phyloP scores from a whole-genome alignment of 1,140 invertebrate genomes.

The Panagrolaimus sp. region DNA sequence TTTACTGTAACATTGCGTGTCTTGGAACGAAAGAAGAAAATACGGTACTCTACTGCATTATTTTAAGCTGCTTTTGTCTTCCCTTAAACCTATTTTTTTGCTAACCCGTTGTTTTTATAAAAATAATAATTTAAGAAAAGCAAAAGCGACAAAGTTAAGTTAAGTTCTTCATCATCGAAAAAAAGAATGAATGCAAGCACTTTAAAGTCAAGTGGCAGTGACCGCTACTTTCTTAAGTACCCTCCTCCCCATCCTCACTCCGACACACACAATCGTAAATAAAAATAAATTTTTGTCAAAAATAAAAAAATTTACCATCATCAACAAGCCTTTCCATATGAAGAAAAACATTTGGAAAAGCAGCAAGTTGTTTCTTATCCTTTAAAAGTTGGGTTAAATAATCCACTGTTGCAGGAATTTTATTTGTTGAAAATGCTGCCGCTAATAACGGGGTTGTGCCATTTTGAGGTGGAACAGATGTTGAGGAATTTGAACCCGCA shows the following conservation, averaged over 20 bases:
- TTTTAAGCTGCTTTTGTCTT: too few species aligned
- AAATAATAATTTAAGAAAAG: background rate
- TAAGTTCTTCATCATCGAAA: slow-evolving; percentile 16
- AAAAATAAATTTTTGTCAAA: slow-evolving; percentile 1
- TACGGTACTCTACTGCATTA: too few species aligned
- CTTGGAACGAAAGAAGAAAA: background rate
- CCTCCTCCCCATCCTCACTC: background rate
- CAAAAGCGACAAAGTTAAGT: slow-evolving; percentile 17
- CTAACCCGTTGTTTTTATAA: slow-evolving; percentile 7
- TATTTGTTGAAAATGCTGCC: slow-evolving; percentile 10
- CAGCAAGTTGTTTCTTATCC: slow-evolving; percentile 98
- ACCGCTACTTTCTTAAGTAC: background rate
- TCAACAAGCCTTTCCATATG: slow-evolving; percentile 97
- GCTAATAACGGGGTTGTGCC: background rate
- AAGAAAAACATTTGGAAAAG: slow-evolving; percentile 98
- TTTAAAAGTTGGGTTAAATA: slow-evolving; percentile 99
- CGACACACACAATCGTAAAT: background rate
- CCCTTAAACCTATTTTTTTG: background rate
- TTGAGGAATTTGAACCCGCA: slow-evolving; percentile 7
- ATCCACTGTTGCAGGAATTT: slow-evolving; percentile 65
- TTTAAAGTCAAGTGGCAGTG: slow-evolving; percentile 2
- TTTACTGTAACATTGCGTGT: background rate
- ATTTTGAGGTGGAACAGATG: slow-evolving; percentile 1
- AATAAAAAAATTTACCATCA: slow-evolving; percentile 75
- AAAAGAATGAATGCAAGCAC: background rate